These are phyloP conservation scores for Gila orcuttii DNA, from an alignment of 2,113 vertebrate species.

Conservation along the genomic window DNA sequence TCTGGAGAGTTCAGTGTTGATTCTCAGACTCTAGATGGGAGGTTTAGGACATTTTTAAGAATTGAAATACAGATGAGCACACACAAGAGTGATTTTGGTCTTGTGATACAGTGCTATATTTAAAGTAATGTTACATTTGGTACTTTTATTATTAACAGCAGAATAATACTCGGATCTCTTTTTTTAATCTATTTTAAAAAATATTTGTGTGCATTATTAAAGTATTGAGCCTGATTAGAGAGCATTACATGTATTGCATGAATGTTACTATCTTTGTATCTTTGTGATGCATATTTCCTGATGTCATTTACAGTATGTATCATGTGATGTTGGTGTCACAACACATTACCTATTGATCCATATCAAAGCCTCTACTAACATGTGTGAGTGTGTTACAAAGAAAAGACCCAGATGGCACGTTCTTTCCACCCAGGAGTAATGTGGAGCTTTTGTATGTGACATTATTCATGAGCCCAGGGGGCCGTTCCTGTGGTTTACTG, in stretches of 20 bases:
- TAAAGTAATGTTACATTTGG: not conserved
- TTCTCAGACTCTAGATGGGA: not conserved
- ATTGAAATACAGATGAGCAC: not conserved
- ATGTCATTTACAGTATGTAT: conserved; percentile 3
- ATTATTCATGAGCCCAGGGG: conserved; percentile 28
- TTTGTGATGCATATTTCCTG: not conserved
- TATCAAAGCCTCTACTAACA: conserved; percentile 21
- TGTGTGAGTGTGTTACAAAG: conserved; percentile 26
- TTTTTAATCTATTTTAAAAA: not conserved
- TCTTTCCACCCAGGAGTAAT: not conserved
- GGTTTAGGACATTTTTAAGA: not conserved
- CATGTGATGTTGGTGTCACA: not conserved
- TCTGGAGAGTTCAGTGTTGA: conserved; percentile 9
- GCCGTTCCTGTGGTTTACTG: conserved; percentile 6
- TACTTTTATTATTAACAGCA: not conserved
- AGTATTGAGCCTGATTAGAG: not conserved
- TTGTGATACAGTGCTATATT: not conserved
- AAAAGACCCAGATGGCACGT: conserved; percentile 27
- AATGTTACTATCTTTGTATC: not conserved
- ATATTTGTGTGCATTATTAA: not conserved
- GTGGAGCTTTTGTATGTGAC: not conserved
- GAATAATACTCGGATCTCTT: not conserved
- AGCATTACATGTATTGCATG: not conserved
- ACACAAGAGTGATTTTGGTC: not conserved
- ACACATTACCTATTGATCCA: not conserved